Base-by-base conservation (phyloP, 2,797 vertebrate genomes). In the Megaceryle alcyon region DNA sequence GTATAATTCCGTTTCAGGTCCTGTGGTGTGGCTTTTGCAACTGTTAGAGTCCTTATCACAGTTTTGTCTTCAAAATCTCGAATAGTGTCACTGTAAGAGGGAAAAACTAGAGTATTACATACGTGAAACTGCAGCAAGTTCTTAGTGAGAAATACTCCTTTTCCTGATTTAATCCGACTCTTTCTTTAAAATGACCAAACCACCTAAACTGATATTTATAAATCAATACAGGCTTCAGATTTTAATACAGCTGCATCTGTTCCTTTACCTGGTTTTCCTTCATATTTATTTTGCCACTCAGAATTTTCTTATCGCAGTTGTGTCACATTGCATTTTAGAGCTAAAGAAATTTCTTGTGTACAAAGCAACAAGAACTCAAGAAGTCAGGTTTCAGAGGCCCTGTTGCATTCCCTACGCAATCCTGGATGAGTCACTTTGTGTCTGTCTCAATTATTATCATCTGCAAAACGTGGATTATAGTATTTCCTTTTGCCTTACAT, bases 1-100 rank as follows among this genome's bases (percentile, higher is more conserved):
- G 98, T 98, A 28, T 98, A 99, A 93, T 98, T 98, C 28, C 94
- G 94, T 86, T 95, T 97, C 96, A 99, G 96, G 88, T 99, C 99
- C 33, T 98, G 97, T 1, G 97, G 43, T 14, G 96, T 98, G 76
- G 99, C 97, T 76, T 98, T 97, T 71, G 97, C 94, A 89, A 99
- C 97, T 43, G 92, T 81, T 82, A 99, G 97, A 41, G 92, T 88
- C 48, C 95, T 98, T 78, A 93, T 94, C 69, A 97, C 70, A 0
- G 60, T 97, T 82, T 95, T 97, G 71, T 99, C 98, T 33, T 98
- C 77, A 20, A 89, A 76, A 59, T 8, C 2, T 81, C 31, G 43
- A 6, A 4, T 25, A 71, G 6, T 87, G 83, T 97, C 59, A 60
- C 98, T 98, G 90, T 49, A 94, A 93, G 80, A 53, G 15, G 26